A percentile compares a stretch with the other conserved stretches of the same genome.
These are phyloP conservation scores for Heliconius congener DNA, from an alignment of 1,140 invertebrate genomes.

Conservation along the genomic window DNA sequence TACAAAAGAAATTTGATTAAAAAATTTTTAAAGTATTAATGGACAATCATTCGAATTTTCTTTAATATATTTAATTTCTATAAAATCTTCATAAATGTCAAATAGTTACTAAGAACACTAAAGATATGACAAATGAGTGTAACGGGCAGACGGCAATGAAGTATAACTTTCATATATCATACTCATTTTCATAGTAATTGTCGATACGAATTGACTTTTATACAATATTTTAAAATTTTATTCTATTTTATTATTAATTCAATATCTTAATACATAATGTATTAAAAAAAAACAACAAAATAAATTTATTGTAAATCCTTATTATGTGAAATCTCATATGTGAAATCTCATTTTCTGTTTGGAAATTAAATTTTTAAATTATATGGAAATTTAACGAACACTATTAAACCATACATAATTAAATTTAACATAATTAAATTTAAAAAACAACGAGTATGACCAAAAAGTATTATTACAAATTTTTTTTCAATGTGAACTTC, in stretches of 20 bases:
- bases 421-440: background rate
- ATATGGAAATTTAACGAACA: too few species aligned
- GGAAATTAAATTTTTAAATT: too few species aligned
- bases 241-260: background rate
- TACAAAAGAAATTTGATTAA: too few species aligned
- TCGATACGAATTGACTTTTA: background rate
- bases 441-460: background rate
- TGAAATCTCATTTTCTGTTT: background rate
- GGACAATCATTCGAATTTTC: background rate
- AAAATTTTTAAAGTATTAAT: too few species aligned
- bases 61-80: background rate
- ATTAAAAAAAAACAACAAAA: background rate
- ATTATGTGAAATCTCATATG: too few species aligned
- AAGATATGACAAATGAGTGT: background rate
- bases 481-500: background rate
- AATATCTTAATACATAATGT: background rate
- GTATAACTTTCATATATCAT: background rate
- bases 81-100: background rate
- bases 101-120: background rate
- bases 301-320: background rate
- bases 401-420: background rate
- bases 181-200: background rate
- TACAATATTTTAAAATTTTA: background rate
- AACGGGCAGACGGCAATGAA: background rate
- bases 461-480: background rate